Evolutionary conservation across 2,888 invertebrate species (phyloP), one percentile per base, ranked within the genome.

Genomic region (Ethmia dodecea): DNA sequence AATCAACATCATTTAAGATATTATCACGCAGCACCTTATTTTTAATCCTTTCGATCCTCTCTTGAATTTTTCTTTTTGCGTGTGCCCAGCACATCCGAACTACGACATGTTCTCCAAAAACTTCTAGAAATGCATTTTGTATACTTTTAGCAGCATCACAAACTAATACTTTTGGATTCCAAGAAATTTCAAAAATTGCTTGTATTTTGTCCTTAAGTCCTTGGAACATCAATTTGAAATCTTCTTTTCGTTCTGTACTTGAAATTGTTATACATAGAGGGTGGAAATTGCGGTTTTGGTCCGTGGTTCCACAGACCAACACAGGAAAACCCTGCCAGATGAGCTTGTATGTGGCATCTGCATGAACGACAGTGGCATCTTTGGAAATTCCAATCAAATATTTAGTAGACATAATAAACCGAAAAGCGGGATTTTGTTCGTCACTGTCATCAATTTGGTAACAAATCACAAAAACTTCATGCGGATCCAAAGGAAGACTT

Each of bases 261-360:
- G 18, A 4, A 3, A 37, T 11, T 3, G 13, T 13, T 18, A 40
- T 11, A 22, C 31, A 33, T 6, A 37, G 5, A 2, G 40, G 34
- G 14, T 40, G 27, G 12, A 40, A 40, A 6, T 28, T 37, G 11
- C 32, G 8, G 13, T 37, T 13, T 25, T 31, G 14, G 18, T 40
- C 34, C 2, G 40, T 40, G 2, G 40, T 40, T 31, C 40, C 37
- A 18, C 9, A 5, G 1, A 40, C 14, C 1, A 34, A 14, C 2
- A 40, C 37, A 18, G 40, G 31, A 26, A 31, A 40, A 9, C 36
- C 33, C 24, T 40, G 36, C 40, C 40, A 40, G 13, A 40, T 33
- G 8, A 40, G 6, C 33, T 37, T 40, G 11, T 37, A 29, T 1
- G 31, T 32, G 8, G 37, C 29, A 32, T 34, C 34, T 9, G 32